Evolutionary conservation across 2,888 invertebrate species (phyloP), one percentile per base, ranked within the genome.

Genomic region (Phaonia tiefii): DNA sequence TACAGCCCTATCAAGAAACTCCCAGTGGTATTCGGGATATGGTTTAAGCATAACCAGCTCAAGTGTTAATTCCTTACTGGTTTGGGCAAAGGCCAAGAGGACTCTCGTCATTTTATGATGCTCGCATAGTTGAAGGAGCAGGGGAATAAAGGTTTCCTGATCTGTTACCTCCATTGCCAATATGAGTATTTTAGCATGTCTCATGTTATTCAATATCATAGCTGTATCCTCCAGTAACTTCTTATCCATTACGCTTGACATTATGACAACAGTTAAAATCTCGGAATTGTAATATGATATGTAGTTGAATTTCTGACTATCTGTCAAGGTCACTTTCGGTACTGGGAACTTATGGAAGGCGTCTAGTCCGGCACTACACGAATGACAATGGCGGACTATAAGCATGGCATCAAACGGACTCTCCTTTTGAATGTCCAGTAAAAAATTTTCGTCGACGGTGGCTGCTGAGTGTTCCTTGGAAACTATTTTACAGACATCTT

Each of bases 1-100:
- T 13, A 2, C 2, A 2, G 25, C 60, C 4, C 44, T 44, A 22
- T 22, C 4, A 17, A 10, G 2, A 7, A 17, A 5, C 3, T 3
- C 3, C 8, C 60, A 42, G 4, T 58, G 67, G 69, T 78, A 75
- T 4, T 54, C 5, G 1, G 78, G 81, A 56, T 75, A 72, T 5
- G 75, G 78, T 0, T 2, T 15, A 8, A 60, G 60, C 1, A 15
- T 31, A 13, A 17, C 20, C 17, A 20, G 39, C n/a, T 5, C 1
- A 1, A 3, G 1, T 11, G 1, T 10, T 56, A 4, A n/a, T 5
- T 26, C 1, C 56, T 13, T 11, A 1, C 26, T 3, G 13, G 13
- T 13, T 8, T 72, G 60, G 10, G 67, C 2, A 2, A 58, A 26
- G 2, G n/a, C 1, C 20, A 60, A 13, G 2, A 60, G 20, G 20